Conservation (phyloP, 2,888 invertebrate species). For the Drosophila atroscutellata region DNA sequence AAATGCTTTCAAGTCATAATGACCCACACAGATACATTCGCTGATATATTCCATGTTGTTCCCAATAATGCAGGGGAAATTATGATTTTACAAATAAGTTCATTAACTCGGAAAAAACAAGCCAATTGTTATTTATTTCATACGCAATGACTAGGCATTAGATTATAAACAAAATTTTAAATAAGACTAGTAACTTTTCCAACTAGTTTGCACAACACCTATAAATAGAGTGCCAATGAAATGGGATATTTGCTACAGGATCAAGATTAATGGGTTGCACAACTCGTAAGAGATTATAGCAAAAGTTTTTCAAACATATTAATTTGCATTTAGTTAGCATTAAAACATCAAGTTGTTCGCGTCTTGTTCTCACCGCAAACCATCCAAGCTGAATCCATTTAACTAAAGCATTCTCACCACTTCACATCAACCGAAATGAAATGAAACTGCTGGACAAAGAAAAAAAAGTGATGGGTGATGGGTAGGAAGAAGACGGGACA, state of each 20-base stretch:
- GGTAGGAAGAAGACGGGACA: background rate
- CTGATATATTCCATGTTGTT: background rate
- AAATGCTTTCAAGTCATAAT: constrained; percentile 50
- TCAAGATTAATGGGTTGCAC: background rate
- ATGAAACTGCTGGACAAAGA: constrained; percentile 30
- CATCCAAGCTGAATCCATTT: constrained; percentile 53
- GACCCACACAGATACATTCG: background rate
- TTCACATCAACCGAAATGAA: constrained; percentile 32
- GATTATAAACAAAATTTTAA: background rate
- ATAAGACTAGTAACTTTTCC: background rate
- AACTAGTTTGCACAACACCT: background rate
- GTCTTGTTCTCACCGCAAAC: constrained; percentile 39
- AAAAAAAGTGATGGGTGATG: background rate
- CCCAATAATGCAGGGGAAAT: constrained; percentile 12
- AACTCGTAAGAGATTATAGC: background rate
- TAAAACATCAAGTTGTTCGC: constrained; percentile 44
- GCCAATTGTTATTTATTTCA: background rate
- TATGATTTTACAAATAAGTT: constrained; percentile 45
- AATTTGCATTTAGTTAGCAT: constrained; percentile 44
- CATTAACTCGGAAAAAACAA: constrained; percentile 24
- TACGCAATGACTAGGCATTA: background rate
- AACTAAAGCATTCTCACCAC: constrained; percentile 53
- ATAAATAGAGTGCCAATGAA: background rate
- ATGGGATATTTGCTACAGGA: no score
- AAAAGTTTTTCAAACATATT: constrained; percentile 36